A percentile compares a stretch with the other conserved stretches of the same genome.
phyloP scores from a whole-genome alignment of 2,797 vertebrate genomes.

The Pantherophis vulpinus region DNA sequence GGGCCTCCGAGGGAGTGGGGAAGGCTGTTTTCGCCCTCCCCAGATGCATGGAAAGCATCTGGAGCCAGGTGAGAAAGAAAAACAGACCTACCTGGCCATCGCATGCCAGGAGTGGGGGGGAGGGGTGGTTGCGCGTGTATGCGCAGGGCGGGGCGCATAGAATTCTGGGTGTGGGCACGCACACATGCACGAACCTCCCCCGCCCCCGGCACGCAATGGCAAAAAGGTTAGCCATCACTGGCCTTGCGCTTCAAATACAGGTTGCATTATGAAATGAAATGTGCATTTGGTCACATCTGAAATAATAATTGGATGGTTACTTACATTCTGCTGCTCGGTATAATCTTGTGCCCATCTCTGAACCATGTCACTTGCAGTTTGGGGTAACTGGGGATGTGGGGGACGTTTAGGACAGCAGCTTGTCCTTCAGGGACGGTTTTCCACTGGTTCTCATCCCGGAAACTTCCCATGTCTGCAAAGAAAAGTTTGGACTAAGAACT shows the following conservation, averaged over 20 bases:
- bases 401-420: conserved; percentile 80
- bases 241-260: conserved; percentile 38
- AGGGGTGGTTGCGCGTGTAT: accelerated
- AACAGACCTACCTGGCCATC: no score
- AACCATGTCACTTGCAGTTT: conserved; percentile 91
- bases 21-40: no score
- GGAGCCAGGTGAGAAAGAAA: no score
- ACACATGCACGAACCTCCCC: accelerated
- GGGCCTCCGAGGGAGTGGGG: no score
- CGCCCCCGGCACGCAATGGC: no score
- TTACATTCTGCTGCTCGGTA: conserved; percentile 89
- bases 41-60: no score
- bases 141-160: no score
- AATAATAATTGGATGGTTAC: conserved; percentile 54
- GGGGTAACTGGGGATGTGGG: conserved; percentile 79
- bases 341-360: conserved; percentile 92
- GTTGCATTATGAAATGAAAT: conserved; percentile 17
- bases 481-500: conserved; percentile 20
- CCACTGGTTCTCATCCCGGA: conserved; percentile 77
- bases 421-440: conserved; percentile 79
- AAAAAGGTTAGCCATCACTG: not conserved
- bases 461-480: conserved; percentile 82
- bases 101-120: no score
- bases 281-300: conserved; percentile 32
- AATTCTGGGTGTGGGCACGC: no score